These are phyloP conservation scores for Aptenodytes patagonicus DNA, from an alignment of 2,113 vertebrate species.

Conservation along the genomic window DNA sequence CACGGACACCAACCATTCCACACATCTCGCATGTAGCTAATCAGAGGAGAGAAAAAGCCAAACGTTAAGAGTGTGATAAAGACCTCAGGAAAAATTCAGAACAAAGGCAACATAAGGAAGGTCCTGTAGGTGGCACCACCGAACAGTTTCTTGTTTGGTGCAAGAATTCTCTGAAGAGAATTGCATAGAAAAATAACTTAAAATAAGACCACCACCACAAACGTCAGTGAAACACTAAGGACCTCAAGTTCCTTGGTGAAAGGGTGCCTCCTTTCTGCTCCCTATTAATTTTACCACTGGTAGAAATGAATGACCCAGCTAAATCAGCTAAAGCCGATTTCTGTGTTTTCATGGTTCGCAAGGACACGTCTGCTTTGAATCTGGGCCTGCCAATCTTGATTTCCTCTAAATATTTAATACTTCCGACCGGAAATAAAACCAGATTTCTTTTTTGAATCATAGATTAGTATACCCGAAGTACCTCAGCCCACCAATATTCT, in stretches of 20 bases:
- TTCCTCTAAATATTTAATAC: neutral
- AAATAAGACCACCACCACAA: neutral
- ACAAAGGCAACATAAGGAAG: neutral
- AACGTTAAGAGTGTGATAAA: neutral
- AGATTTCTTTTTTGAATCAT: neutral
- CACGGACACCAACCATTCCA: conserved; percentile 97
- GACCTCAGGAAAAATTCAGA: neutral
- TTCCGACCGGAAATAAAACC: neutral
- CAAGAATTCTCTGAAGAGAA: neutral
- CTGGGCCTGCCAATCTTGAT: neutral
- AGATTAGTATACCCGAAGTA: neutral
- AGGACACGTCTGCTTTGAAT: neutral
- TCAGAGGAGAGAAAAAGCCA: neutral
- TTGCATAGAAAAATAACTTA: neutral
- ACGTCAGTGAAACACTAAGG: neutral
- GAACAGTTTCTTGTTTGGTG: neutral
- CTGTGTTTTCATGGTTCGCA: neutral
- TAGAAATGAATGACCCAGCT: neutral
- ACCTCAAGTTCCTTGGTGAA: neutral
- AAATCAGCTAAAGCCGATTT: neutral
- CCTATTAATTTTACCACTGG: neutral
- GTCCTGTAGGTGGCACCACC: neutral
- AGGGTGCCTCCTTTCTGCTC: neutral
- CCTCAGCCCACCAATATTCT: neutral
- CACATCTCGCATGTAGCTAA: conserved; percentile 98